These are phyloP conservation scores for Watsonalla cultraria DNA, from an alignment of 2,888 invertebrate species.

Conservation along the genomic window DNA sequence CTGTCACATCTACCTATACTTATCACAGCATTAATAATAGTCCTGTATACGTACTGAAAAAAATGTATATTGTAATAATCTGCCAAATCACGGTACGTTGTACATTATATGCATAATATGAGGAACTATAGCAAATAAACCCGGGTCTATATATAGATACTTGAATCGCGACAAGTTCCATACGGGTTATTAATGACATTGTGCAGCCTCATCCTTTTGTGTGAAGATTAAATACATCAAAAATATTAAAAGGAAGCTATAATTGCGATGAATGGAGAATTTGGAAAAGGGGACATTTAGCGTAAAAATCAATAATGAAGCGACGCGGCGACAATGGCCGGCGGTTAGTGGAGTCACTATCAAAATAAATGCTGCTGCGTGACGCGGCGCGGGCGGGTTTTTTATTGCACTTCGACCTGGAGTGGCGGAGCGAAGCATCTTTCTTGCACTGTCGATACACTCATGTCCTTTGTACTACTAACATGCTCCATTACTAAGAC, in stretches of 20 bases:
- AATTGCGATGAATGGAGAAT: slow-evolving; percentile 67
- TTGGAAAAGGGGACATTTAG: slow-evolving; percentile 70
- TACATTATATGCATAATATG: neutral
- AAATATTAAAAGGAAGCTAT: slow-evolving; percentile 63
- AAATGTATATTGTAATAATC: slow-evolving; percentile 25
- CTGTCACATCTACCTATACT: too few relatives aligned
- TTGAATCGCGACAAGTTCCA: slow-evolving; percentile 66
- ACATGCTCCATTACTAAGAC: too few relatives aligned
- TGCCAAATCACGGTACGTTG: slow-evolving; percentile 18
- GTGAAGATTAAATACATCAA: slow-evolving; percentile 51
- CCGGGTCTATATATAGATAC: slow-evolving; percentile 5
- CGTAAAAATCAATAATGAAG: slow-evolving; percentile 78
- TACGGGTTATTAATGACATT: slow-evolving; percentile 73
- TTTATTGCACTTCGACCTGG: slow-evolving; percentile 54
- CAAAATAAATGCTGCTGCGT: slow-evolving; percentile 68
- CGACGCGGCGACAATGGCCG: slow-evolving; percentile 58
- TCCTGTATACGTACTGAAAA: neutral
- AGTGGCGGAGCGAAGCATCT: slow-evolving; percentile 38
- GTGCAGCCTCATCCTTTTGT: slow-evolving; percentile 58
- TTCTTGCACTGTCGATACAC: neutral
- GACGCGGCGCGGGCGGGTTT: slow-evolving; percentile 71
- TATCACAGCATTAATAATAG: too few relatives aligned
- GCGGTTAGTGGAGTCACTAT: slow-evolving; percentile 72
- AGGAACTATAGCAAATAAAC: neutral
- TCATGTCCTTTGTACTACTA: neutral